Evolutionary conservation across 2,113 vertebrate genomes (phyloP).

Genomic region (Malurus cyaneus): DNA sequence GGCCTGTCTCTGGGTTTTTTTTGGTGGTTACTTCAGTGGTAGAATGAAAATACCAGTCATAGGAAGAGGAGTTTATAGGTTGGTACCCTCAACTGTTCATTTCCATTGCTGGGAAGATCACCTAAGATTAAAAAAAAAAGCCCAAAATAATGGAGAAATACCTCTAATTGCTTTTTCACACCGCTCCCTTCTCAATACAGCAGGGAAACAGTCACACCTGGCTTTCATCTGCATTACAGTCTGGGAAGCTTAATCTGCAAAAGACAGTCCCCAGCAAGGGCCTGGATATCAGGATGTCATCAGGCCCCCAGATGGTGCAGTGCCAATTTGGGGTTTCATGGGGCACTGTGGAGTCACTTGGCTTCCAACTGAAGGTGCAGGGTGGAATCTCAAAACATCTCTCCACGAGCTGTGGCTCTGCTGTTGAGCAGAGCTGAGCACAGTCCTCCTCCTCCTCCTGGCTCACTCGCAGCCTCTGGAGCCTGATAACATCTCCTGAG

Average conservation of each 20-base stretch:
- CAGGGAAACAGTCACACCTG: conserved; percentile 48
- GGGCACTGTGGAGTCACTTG: not conserved
- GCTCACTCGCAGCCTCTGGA: not conserved
- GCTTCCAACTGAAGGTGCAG: not conserved
- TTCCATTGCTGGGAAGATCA: conserved; percentile 31
- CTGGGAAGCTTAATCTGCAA: conserved; percentile 56
- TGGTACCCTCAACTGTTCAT: not conserved
- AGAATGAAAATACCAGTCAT: not conserved
- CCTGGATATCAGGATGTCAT: conserved; percentile 33
- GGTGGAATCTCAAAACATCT: not conserved
- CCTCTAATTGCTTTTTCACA: conserved; percentile 34
- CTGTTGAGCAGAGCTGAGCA: not conserved
- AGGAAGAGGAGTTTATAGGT: not conserved
- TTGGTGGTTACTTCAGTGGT: not conserved
- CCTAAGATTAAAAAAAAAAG: not conserved
- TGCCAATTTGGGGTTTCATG: not conserved
- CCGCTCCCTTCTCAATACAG: conserved; percentile 3
- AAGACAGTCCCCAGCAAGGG: conserved; percentile 45
- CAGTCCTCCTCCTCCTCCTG: not conserved
- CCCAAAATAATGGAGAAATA: not conserved
- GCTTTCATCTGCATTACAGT: conserved; percentile 33
- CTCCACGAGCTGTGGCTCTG: not conserved
- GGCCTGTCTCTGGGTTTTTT: not conserved
- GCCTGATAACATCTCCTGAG: not conserved
- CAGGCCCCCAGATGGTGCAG: not conserved